Base-by-base conservation (phyloP, 1,140 invertebrate genomes). In the Ditylenchus dipsaci region DNA sequence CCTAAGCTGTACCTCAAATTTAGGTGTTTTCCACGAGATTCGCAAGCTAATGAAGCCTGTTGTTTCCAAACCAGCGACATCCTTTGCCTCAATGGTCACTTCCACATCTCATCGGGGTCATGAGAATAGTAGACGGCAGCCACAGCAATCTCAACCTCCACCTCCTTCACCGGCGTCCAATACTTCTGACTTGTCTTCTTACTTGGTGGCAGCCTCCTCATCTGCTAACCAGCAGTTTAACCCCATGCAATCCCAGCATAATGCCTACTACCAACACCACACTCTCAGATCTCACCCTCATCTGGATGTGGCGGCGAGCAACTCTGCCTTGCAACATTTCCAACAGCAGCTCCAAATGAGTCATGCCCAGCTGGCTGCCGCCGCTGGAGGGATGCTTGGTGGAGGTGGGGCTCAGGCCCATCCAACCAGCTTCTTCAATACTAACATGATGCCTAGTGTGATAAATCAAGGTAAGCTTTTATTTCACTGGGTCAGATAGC, bases 11-110 rank as follows among this genome's bases (percentile, higher is more conserved):
- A 17, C 19, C 30, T 68, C 21, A 68, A 57, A 38, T 38, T 38
- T 58, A 74, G 64, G 64, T 61, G 75, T 47, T 49, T 65, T 65
- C 66, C 71, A 71, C 23, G 77, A 69, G 63, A 64, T 71, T 56
- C 59, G 56, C 30, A 38, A 61, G 15, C 58, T 71, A 3, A 69
- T 62, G 21, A 5, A 21, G 29, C 59, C 68, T 17, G 43, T 27
- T 60, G 1, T 59, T 45, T 23, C 42, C 63, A 3, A 69, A 43
- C 23, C 53, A 69, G 58, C 47, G 21, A 30, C 69, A 70, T 19
- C 45, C 30, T 21, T 21, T 19, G 29, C 27, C 13, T 29, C 59
- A 7, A 30, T 21, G 45, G 42, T 27, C 8, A 63, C n/a, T 64
- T 65, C 42, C 38, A n/a, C n/a, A n/a, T 65, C 57, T 21, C 3